These are phyloP conservation scores for Rhinoderma darwinii DNA, from an alignment of 2,113 vertebrate genomes.

Conservation along the genomic window DNA sequence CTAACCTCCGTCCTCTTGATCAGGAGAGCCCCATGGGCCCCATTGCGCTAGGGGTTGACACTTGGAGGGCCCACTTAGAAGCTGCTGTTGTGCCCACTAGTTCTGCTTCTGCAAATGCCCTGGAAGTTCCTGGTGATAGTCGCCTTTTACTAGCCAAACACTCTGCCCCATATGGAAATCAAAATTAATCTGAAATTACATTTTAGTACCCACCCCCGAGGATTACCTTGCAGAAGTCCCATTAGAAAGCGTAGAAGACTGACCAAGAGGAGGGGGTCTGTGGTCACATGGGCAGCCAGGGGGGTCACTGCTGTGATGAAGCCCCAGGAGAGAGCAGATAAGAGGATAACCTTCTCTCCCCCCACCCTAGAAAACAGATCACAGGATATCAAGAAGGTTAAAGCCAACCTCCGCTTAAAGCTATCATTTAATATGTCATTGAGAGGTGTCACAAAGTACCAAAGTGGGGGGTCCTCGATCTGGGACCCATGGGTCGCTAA, in stretches of 20 bases:
- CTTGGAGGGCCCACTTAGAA: no score
- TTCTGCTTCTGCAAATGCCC: no score
- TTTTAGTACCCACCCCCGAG: not conserved
- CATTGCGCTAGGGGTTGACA: no score
- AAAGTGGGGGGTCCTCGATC: no score
- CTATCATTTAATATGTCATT: not conserved
- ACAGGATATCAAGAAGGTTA: not conserved
- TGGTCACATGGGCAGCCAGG: slow-evolving; percentile 79
- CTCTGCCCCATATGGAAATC: not conserved
- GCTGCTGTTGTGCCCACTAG: no score
- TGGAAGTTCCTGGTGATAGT: no score
- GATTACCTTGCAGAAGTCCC: slow-evolving; percentile 92
- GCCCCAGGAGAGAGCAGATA: slow-evolving; percentile 91
- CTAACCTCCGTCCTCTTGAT: not conserved
- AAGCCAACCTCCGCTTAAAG: not conserved
- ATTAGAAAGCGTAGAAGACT: slow-evolving; percentile 87
- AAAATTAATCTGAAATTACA: not conserved
- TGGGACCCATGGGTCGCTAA: no score
- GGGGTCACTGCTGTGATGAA: slow-evolving; percentile 84
- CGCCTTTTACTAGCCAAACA: no score
- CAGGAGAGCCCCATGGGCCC: not conserved
- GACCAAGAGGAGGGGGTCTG: slow-evolving; percentile 85
- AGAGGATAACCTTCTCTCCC: slow-evolving; percentile 90
- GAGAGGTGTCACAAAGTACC: no score
- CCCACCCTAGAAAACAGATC: slow-evolving; percentile 78